A percentile compares a stretch with the other conserved stretches of the same genome.
These are phyloP conservation scores for Strix occidentalis DNA, from an alignment of 2,797 vertebrate genomes.

Conservation along the genomic window DNA sequence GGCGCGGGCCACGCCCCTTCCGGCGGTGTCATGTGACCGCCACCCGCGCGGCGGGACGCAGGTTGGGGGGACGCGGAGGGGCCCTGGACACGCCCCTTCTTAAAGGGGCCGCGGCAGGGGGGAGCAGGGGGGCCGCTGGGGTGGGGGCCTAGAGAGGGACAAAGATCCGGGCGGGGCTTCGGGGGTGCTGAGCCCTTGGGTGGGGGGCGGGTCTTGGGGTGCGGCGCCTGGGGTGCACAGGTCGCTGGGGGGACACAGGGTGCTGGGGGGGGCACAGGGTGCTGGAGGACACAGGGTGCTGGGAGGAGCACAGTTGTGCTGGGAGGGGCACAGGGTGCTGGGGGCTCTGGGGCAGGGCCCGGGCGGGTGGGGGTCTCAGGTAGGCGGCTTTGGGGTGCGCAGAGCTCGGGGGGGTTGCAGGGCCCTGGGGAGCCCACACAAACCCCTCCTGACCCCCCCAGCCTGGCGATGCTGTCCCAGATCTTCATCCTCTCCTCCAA, in stretches of 20 bases:
- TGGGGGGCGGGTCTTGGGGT: no score
- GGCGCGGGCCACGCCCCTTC: not conserved
- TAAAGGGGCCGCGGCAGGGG: not conserved
- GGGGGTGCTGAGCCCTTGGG: not conserved
- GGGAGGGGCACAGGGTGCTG: no score
- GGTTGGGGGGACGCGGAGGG: not conserved
- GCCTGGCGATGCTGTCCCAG: slow-evolving; percentile 83
- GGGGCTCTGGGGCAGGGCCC: no score
- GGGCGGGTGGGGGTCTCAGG: not conserved
- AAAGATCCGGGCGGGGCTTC: no score
- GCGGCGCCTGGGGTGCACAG: no score
- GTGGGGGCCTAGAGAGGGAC: no score
- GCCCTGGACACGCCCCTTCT: not conserved
- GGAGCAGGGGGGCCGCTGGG: no score
- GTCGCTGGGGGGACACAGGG: no score
- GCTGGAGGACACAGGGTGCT: no score
- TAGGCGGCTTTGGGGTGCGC: not conserved
- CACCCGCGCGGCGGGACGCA: not conserved
- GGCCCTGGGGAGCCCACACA: not conserved
- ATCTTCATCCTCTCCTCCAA: slow-evolving; percentile 89
- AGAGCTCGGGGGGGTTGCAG: not conserved
- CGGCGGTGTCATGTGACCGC: not conserved
- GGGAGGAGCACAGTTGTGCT: no score
- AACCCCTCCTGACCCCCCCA: not conserved
- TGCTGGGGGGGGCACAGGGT: no score